phyloP scores from a whole-genome alignment of 1,140 invertebrate species.

The Rhizoglyphus robini region DNA sequence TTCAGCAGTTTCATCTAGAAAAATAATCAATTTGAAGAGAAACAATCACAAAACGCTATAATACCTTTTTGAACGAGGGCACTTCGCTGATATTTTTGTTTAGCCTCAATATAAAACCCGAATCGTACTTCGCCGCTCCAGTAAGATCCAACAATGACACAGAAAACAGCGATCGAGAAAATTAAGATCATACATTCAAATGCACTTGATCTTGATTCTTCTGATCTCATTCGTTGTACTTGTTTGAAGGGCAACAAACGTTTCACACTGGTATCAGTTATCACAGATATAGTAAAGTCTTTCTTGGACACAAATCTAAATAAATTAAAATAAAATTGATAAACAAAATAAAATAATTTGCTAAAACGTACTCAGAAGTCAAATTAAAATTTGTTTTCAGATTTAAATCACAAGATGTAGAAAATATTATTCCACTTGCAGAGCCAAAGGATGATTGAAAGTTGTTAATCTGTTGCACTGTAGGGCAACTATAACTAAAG shows the following conservation, averaged over 20 bases:
- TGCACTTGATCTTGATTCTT: background rate
- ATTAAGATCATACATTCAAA: constrained; percentile 30
- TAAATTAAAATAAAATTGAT: background rate
- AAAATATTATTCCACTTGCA: background rate
- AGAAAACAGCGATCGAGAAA: constrained; percentile 34
- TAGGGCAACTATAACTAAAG: background rate
- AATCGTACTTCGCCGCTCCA: constrained; percentile 33
- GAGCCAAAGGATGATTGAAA: background rate
- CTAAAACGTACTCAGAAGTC: background rate
- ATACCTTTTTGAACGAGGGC: background rate
- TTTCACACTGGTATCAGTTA: background rate
- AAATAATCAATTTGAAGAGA: background rate
- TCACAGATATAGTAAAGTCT: background rate
- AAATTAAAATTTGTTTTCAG: background rate
- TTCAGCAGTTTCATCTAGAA: constrained; percentile 14
- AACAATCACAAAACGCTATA: background rate
- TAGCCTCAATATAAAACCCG: background rate
- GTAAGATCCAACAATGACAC: constrained; percentile 33
- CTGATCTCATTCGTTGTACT: background rate
- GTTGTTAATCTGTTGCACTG: background rate
- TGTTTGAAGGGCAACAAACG: background rate
- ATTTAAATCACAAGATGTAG: background rate
- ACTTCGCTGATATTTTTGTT: background rate
- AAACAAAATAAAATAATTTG: too few relatives aligned
- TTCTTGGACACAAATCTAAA: background rate